These are phyloP conservation scores for Albula goreensis DNA, from an alignment of 2,113 vertebrate genomes.

Conservation along the genomic window DNA sequence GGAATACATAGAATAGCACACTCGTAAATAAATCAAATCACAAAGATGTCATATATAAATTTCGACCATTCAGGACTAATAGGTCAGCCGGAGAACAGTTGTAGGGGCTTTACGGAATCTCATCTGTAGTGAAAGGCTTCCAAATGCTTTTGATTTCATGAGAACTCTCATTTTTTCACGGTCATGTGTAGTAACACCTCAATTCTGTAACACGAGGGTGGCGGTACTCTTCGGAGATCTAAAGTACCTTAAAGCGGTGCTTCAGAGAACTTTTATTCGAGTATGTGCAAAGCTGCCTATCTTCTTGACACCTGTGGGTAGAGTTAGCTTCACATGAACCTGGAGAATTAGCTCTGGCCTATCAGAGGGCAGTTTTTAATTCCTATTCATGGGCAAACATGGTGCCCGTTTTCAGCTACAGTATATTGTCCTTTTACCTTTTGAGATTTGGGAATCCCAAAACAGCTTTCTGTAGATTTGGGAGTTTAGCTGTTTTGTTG, in stretches of 20 bases:
- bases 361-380: constrained; percentile 22
- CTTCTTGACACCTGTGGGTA: neutral
- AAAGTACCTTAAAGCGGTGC: constrained; percentile 16
- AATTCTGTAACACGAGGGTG: constrained; percentile 11
- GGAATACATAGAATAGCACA: too few species aligned
- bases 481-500: neutral
- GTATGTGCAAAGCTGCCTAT: constrained; percentile 14
- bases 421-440: neutral
- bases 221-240: neutral
- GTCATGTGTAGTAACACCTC: constrained; percentile 20
- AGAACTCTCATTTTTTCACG: neutral
- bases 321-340: constrained; percentile 18
- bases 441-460: constrained; percentile 1
- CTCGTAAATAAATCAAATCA: too few species aligned
- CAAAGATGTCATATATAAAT: too few species aligned
- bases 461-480: neutral
- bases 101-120: neutral
- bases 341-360: constrained; percentile 19
- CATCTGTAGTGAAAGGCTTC: neutral
- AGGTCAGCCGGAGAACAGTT: too few species aligned
- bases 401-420: neutral
- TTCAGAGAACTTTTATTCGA: constrained; percentile 27
- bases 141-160: neutral
- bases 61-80: too few species aligned
- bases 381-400: neutral